These are phyloP conservation scores for Chloroceryle inda DNA, from an alignment of 2,797 vertebrate genomes.

Conservation along the genomic window DNA sequence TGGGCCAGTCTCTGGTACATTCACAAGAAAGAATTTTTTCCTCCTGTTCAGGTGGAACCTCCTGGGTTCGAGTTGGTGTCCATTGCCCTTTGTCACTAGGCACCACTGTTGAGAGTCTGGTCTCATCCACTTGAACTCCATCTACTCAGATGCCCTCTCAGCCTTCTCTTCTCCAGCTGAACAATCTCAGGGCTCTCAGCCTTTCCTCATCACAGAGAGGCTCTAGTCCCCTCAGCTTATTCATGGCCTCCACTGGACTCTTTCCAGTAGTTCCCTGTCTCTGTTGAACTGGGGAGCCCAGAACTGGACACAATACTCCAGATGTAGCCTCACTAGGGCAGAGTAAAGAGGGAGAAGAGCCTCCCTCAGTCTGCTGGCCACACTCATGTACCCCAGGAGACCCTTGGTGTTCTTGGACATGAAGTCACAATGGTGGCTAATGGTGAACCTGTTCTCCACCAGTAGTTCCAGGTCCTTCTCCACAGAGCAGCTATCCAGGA, in stretches of 20 bases:
- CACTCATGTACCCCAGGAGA: background rate
- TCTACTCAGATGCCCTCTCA: too few relatives aligned
- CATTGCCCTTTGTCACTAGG: too few relatives aligned
- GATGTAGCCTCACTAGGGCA: background rate
- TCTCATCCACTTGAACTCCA: background rate
- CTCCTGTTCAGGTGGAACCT: too few relatives aligned
- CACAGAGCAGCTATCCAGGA: background rate
- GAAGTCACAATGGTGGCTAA: background rate
- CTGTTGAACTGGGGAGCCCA: background rate
- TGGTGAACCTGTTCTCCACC: background rate
- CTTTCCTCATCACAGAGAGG: background rate
- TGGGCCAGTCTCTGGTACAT: too few relatives aligned
- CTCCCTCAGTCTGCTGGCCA: background rate
- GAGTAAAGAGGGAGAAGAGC: background rate
- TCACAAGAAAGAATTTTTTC: too few relatives aligned
- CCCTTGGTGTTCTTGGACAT: background rate
- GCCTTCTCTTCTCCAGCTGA: too few relatives aligned
- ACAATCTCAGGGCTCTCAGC: background rate
- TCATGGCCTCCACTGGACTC: background rate
- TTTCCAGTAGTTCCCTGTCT: background rate
- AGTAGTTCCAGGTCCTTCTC: background rate
- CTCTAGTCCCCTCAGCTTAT: background rate
- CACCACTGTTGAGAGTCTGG: background rate
- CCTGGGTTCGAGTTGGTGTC: too few relatives aligned
- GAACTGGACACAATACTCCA: background rate